Conservation (phyloP, 2,797 vertebrate genomes). For the Tympanoctomys barrerae region DNA sequence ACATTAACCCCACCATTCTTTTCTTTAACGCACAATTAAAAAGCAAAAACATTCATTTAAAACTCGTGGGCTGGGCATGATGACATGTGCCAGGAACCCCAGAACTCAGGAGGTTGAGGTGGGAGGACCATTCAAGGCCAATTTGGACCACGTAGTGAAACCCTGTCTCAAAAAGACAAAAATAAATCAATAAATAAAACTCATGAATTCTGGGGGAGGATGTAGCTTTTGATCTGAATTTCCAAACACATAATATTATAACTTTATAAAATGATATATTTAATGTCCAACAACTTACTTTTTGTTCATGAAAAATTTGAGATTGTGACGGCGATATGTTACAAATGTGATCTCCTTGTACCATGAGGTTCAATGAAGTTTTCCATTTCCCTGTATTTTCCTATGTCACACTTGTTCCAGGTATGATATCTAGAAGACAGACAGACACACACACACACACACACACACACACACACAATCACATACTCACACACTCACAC, state of each 20-base stretch:
- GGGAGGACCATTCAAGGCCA: neutral
- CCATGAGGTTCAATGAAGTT: neutral
- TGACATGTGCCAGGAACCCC: neutral
- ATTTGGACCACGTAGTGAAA: neutral
- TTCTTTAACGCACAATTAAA: conserved; percentile 50
- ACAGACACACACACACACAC: neutral
- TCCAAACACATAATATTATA: conserved; percentile 5
- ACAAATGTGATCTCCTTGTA: neutral
- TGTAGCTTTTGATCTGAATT: conserved; percentile 38
- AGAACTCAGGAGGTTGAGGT: neutral
- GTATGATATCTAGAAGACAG: neutral
- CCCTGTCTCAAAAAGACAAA: neutral
- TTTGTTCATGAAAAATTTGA: neutral
- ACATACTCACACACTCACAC: neutral
- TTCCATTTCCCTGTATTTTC: neutral
- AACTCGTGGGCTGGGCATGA: neutral
- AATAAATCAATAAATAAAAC: neutral
- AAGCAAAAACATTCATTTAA: conserved; percentile 59
- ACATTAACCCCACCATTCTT: conserved; percentile 2
- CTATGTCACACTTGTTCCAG: neutral
- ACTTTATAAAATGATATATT: conserved; percentile 12
- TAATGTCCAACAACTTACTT: neutral
- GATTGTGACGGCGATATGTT: neutral
- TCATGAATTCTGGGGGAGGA: neutral
- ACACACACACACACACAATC: neutral